These are phyloP conservation scores for Ametastegia equiseti DNA, from an alignment of 2,888 invertebrate genomes.

Conservation along the genomic window DNA sequence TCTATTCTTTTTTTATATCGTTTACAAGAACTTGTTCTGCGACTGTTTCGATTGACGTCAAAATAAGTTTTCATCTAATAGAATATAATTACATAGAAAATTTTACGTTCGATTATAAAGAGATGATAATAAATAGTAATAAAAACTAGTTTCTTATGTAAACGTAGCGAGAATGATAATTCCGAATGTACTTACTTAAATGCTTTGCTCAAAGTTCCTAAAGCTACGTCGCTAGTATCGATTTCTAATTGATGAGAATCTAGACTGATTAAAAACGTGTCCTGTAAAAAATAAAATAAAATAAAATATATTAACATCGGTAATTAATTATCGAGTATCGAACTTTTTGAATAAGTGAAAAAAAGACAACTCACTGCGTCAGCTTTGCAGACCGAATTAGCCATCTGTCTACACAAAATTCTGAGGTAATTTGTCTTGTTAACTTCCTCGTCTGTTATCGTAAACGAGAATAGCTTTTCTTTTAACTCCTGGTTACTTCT, in stretches of 20 bases:
- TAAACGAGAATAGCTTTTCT: slow-evolving; percentile 92
- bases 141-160: too few relatives aligned
- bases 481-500: slow-evolving; percentile 91
- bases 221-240: slow-evolving; percentile 91
- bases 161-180: too few relatives aligned
- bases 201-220: slow-evolving; percentile 93
- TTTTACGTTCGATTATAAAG: too few relatives aligned
- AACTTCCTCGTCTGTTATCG: slow-evolving; percentile 89
- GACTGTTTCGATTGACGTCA: too few relatives aligned
- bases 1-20: too few relatives aligned
- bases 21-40: too few relatives aligned
- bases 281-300: slow-evolving; percentile 77
- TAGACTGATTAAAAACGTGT: slow-evolving; percentile 87
- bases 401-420: slow-evolving; percentile 92
- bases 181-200: slow-evolving; percentile 81
- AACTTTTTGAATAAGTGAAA: background rate
- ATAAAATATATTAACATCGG: background rate
- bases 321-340: slow-evolving; percentile 37
- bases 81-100: too few relatives aligned
- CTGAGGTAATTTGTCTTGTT: slow-evolving; percentile 90
- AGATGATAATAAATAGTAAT: too few relatives aligned
- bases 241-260: slow-evolving; percentile 92
- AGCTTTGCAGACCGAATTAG: slow-evolving; percentile 93
- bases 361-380: slow-evolving; percentile 86
- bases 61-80: too few relatives aligned